Evolutionary conservation across 2,888 invertebrate genomes (phyloP).

Genomic region (Flexamia atlantica): DNA sequence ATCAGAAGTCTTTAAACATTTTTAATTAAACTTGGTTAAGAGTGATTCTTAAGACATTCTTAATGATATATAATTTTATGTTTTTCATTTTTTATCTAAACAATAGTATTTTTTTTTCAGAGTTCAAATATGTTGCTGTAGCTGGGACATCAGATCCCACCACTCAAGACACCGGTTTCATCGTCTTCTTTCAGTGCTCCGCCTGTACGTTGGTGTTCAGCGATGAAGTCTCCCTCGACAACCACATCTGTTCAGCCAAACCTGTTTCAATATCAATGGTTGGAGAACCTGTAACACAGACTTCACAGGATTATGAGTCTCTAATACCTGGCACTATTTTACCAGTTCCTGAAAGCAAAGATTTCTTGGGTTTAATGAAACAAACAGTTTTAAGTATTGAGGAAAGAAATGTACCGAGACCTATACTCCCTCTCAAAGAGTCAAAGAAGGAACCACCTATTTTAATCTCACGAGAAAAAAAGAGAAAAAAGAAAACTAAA

Average conservation of each 20-base stretch:
- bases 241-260: background rate
- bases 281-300: background rate
- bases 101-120: no score
- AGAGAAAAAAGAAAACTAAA: background rate
- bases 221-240: background rate
- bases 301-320: background rate
- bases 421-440: no score
- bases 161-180: background rate
- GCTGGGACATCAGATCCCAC: no score
- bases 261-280: background rate
- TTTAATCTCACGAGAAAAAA: background rate
- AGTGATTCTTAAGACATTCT: no score
- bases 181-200: constrained; percentile 3
- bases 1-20: no score
- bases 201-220: background rate
- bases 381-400: no score
- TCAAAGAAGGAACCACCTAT: no score
- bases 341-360: background rate
- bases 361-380: background rate
- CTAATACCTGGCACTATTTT: background rate
- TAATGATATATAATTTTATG: no score
- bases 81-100: no score
- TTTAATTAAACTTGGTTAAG: no score
- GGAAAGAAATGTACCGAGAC: no score
- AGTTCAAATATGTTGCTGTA: no score